Base-by-base conservation (phyloP, 2,113 vertebrate genomes). In the Nettapus auritus region DNA sequence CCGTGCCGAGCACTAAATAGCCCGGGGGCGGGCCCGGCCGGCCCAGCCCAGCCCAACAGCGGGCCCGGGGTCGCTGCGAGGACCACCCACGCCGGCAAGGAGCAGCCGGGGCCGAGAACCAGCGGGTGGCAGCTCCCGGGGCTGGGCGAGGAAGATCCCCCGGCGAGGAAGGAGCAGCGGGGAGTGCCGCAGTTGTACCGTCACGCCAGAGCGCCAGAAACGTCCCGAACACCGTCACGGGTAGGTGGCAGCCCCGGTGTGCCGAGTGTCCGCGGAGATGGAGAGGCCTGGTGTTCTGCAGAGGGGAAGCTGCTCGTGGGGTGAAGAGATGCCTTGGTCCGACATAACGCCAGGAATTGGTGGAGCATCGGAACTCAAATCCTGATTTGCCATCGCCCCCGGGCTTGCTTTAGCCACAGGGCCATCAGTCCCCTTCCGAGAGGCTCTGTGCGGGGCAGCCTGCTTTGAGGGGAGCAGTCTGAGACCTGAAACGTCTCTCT, bases 241-340 rank as follows among this genome's bases (percentile, higher is more conserved):
- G 50, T 66, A 52, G 48, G 34, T 63, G 33, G 13, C 31, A 29
- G 25, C 23, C 15, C 15, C 55, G 1, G 9, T 1, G 57, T 1
- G 2, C 2, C 7, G 53, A 15, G 2, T 7, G 28, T 4, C 34
- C 6, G 15, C 0, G 36, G 44, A 7, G 20, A 9, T 3, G 1
- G 25, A 33, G 66, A 12, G 8, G 6, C 14, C 34, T 48, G 18
- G 22, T 4, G 26, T 75, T 75, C 83, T 40, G 25, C 71, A 40
- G 76, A 23, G 8, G 70, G 44, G 40, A 89, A 62, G 46, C 34
- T 13, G 52, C 80, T 53, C 23, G 7, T 56, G 33, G 28, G 4
- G 25, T 8, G 29, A 38, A 46, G 23, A 11, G 16, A 16, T 7
- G 16, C 5, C 20, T 22, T 18, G 14, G 3, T 4, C 42, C 2